Base-by-base conservation (phyloP, 2,888 invertebrate genomes). In the Julus scandinavius region DNA sequence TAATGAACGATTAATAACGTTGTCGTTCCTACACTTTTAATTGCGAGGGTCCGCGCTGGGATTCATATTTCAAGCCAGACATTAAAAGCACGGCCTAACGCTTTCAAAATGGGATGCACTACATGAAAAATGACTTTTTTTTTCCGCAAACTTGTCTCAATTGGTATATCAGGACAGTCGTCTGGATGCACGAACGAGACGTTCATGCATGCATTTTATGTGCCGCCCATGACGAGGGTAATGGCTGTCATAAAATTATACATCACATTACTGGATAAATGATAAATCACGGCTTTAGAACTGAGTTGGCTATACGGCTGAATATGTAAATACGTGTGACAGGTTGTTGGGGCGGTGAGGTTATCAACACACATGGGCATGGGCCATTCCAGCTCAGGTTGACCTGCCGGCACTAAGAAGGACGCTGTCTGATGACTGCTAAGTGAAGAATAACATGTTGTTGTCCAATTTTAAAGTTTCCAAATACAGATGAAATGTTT, bases 221-320 rank as follows among this genome's bases (percentile, higher is more conserved):
- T 80, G 80, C 38, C 80, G 80, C 80, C 80, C 29, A 80, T 38
- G 80, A 38, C 80, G 80, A 80, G 80, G 38, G 80, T 80, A 80
- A 80, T 80, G 80, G 80, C 38, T 80, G 80, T 38, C 80, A 80
- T 80, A 38, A 80, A 80, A 80, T 80, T 80, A 80, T 80, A 38
- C 80, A 80, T 80, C 80, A 38, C 80, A 38, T 80, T 80, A 38
- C 80, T 80, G 80, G 80, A 80, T 80, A 80, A 80, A 80, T 80
- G 80, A 80, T 80, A 80, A 80, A 80, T 80, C 80, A 80, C 80
- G 80, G 80, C 80, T 80, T 80, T 80, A 80, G 29, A 80, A 80
- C 80, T 3, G 80, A 80, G 80, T 38, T 80, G 38, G 38, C 38
- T 15, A 29, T 80, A 38, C 29, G 80, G 38, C 38, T 3, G 80